Conservation (phyloP, 2,113 vertebrate species). For the Chaetodon auriga region DNA sequence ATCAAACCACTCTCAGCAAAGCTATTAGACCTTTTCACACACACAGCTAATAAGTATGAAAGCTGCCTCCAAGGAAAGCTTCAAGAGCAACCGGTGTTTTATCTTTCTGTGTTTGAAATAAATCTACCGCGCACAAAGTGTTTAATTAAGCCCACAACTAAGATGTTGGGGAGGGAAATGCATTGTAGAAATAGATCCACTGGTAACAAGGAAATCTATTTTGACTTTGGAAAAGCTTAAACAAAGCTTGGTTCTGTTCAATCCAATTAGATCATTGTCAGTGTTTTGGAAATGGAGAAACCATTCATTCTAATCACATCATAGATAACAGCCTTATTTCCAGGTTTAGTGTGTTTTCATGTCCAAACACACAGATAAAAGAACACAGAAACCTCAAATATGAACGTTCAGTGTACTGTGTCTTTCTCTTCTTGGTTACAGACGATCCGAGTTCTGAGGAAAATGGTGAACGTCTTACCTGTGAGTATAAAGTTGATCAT, state of each 20-base stretch:
- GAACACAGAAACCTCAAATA: neutral
- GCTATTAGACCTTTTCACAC: constrained; percentile 31
- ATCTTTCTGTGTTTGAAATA: constrained; percentile 12
- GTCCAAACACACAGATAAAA: neutral
- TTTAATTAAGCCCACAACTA: neutral
- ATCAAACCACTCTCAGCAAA: constrained; percentile 32
- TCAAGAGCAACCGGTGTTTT: constrained; percentile 23
- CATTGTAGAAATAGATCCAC: neutral
- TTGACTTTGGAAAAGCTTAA: neutral
- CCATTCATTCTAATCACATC: neutral
- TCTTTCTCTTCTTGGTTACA: constrained; percentile 68
- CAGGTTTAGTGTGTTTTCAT: neutral
- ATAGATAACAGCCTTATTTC: neutral
- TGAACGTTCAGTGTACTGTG: neutral
- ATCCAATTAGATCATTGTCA: neutral
- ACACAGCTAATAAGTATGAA: constrained; percentile 27
- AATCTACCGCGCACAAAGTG: neutral
- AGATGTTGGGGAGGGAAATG: neutral
- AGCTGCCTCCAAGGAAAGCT: constrained; percentile 22
- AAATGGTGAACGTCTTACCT: constrained; percentile 86
- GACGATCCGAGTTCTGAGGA: constrained; percentile 93
- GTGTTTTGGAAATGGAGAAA: neutral
- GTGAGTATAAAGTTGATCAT: constrained; percentile 83
- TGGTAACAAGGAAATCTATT: neutral
- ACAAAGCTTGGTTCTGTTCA: neutral